Conservation (phyloP, 2,888 invertebrate genomes). For the Morpho deidamia region DNA sequence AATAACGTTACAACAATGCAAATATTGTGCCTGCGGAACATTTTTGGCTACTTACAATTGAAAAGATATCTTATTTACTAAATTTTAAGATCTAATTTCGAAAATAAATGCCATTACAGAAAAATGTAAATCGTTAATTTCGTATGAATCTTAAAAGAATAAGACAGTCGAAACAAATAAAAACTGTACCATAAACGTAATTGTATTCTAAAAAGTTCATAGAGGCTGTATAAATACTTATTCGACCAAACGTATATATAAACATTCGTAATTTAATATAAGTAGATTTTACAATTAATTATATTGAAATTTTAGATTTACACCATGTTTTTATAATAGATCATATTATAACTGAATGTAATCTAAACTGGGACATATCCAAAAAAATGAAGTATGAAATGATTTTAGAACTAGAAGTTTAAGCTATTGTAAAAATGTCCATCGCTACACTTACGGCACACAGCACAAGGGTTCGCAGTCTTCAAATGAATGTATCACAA, state of each 20-base stretch:
- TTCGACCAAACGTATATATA: constrained; percentile 13
- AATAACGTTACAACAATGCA: neutral
- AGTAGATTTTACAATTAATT: constrained; percentile 15
- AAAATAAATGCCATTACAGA: constrained; percentile 56
- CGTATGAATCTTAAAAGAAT: neutral
- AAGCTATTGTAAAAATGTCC: constrained; percentile 35
- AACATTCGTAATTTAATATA: constrained; percentile 9
- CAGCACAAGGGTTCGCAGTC: constrained; percentile 66
- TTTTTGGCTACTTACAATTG: constrained; percentile 28
- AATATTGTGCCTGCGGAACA: constrained; percentile 29
- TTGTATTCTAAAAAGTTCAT: neutral
- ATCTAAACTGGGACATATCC: constrained; percentile 11
- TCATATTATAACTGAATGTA: constrained; percentile 1
- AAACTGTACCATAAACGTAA: neutral
- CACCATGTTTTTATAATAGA: neutral
- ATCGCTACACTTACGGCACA: constrained; percentile 58
- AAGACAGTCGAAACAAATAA: neutral
- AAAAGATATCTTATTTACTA: constrained; percentile 32
- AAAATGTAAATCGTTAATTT: constrained; percentile 22
- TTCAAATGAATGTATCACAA: constrained; percentile 70
- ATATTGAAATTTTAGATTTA: constrained; percentile 5
- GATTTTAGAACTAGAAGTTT: constrained; percentile 15
- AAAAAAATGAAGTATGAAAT: constrained; percentile 16
- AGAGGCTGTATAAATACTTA: constrained; percentile 10
- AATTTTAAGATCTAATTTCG: constrained; percentile 42